These are phyloP conservation scores for Lemur catta DNA, from an alignment of 2,797 vertebrate species.

Conservation along the genomic window DNA sequence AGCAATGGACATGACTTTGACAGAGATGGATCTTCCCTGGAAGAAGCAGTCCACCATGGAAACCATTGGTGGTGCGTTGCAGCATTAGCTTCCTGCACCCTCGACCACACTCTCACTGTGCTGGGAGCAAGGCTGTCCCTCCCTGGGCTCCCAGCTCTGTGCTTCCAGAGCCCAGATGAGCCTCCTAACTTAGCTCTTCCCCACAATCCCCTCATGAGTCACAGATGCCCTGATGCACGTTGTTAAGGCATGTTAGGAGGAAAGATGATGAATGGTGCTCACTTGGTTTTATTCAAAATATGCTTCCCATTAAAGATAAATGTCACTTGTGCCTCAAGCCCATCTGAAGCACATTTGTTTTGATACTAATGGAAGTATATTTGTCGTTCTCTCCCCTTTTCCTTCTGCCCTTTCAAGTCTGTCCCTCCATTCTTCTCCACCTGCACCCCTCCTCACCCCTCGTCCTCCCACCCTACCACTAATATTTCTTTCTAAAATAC, in stretches of 20 bases:
- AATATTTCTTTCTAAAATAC: conserved; percentile 23
- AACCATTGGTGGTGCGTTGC: rapidly evolving
- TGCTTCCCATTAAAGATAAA: conserved; percentile 40
- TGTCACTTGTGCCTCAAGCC: conserved; percentile 4
- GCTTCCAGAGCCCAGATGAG: neutral
- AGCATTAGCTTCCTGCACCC: neutral
- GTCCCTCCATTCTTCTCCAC: neutral
- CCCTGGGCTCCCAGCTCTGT: neutral
- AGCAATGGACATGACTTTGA: neutral
- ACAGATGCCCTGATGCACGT: neutral
- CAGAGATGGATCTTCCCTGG: neutral
- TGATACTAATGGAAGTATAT: neutral
- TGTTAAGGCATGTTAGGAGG: neutral
- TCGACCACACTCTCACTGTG: rapidly evolving
- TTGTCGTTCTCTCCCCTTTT: neutral
- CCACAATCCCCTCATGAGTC: rapidly evolving
- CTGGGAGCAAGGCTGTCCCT: neutral
- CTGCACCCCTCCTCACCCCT: neutral
- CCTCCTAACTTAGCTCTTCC: neutral
- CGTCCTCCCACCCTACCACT: neutral
- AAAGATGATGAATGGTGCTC: neutral
- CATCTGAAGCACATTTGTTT: conserved; percentile 50
- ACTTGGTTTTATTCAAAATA: conserved; percentile 41
- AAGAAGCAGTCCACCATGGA: neutral
- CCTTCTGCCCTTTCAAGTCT: neutral